Evolutionary conservation across 2,797 vertebrate species (phyloP).

Genomic region (Manis javanica): DNA sequence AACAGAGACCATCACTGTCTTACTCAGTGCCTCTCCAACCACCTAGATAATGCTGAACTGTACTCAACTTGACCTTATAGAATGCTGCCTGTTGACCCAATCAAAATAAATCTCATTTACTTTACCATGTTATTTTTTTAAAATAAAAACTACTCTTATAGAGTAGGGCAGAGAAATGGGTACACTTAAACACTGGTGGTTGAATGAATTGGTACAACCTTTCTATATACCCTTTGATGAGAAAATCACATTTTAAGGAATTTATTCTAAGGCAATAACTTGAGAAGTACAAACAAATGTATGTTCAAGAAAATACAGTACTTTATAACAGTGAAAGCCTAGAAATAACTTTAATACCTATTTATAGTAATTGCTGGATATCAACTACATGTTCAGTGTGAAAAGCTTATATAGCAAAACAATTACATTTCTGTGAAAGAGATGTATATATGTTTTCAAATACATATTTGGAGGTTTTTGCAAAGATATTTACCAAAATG

Average conservation of each 20-base stretch:
- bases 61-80: no score
- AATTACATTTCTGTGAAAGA: not conserved
- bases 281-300: not conserved
- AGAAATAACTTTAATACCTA: not conserved
- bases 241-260: not conserved
- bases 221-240: not conserved
- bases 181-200: not conserved
- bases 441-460: not conserved
- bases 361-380: not conserved
- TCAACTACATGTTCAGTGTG: not conserved
- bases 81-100: not conserved
- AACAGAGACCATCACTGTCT: not conserved
- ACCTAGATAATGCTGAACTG: not conserved
- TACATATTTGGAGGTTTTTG: not conserved
- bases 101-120: not conserved
- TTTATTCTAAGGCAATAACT: not conserved
- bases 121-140: not conserved
- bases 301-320: not conserved
- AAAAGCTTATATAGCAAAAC: not conserved
- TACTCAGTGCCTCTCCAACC: not conserved
- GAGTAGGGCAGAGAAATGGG: not conserved
- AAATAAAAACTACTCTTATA: not conserved
- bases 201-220: not conserved
- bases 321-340: slow-evolving; percentile 23
- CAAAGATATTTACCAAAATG: not conserved